These are phyloP conservation scores for Ridgeia piscesae DNA, from an alignment of 1,140 invertebrate genomes.

Conservation along the genomic window DNA sequence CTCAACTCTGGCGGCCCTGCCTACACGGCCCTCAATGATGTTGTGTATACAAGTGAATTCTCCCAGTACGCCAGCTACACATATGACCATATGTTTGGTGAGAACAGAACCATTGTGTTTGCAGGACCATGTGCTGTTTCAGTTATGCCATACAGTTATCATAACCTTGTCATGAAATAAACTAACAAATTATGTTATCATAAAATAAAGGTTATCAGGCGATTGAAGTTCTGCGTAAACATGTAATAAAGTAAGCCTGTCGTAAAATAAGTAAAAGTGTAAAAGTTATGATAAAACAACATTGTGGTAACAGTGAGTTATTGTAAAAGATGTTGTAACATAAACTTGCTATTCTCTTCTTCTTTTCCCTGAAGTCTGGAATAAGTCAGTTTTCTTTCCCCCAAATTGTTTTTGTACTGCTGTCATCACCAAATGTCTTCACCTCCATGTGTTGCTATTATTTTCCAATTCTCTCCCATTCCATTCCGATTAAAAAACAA, in stretches of 20 bases:
- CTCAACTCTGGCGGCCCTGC: conserved; percentile 36
- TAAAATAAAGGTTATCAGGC: neutral
- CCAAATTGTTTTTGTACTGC: too few relatives aligned
- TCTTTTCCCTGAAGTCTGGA: too few relatives aligned
- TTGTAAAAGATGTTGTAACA: too few relatives aligned
- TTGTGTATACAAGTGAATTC: conserved; percentile 41
- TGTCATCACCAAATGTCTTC: too few relatives aligned
- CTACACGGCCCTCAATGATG: conserved; percentile 35
- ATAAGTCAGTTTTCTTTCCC: too few relatives aligned
- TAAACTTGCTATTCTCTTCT: too few relatives aligned
- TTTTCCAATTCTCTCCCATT: too few relatives aligned
- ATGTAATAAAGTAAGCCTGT: neutral
- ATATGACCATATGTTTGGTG: conserved; percentile 33
- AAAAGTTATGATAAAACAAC: too few relatives aligned
- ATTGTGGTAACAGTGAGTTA: too few relatives aligned
- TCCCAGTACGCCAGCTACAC: conserved; percentile 38
- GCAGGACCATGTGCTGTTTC: neutral
- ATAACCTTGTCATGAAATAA: neutral
- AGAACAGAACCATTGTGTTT: neutral
- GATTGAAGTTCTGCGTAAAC: neutral
- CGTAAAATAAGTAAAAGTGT: neutral
- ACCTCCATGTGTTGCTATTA: too few relatives aligned
- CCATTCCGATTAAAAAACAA: too few relatives aligned
- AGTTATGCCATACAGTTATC: neutral
- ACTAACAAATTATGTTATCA: neutral